Base-by-base conservation (phyloP, 2,797 vertebrate species). In the Poecilia wingei region DNA sequence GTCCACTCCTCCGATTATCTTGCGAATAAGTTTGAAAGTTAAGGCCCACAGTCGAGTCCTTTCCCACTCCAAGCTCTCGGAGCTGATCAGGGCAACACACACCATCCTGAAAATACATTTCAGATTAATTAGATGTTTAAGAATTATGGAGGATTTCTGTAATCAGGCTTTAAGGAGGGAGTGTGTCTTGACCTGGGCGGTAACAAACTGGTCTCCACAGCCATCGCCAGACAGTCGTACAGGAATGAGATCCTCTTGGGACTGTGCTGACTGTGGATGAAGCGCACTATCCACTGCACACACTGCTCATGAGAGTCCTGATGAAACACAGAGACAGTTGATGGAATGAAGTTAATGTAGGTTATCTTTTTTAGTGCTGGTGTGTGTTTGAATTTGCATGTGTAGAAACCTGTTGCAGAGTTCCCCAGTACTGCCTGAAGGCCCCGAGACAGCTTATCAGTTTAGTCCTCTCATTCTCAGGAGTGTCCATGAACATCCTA, bases 261-360 rank as follows among this genome's bases (percentile, higher is more conserved):
- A 87, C 98, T 99, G 85, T 99, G 98, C 39, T 99, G 98, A 85
- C 96, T 96, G 89, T 99, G 98, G 82, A 98, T 98, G 80, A 99
- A 99, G 64, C 97, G 96, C 76, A 99, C 98, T 72, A 99, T 97
- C 98, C 98, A 99, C 80, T 99, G 98, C 41, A 99, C 96, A 72
- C 98, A 99, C 39, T 99, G 98, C 46, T 99, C 98, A 86, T 99
- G 98, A 59, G 98, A 99, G 64, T 99, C 98, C 98, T 99, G 78
- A 92, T 93, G 79, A 79, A 18, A 77, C 31, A 74, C 3, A 22
- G 2, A 82, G 31, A 31, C 1, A 41, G 25, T 72, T 72, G 13
- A 45, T 33, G 18, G 78, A 31, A 61, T 25, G 6, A 39, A n/a
- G 16, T 4, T 28, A 72, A 59, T 14, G 28, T 53, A 1, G 7